Base-by-base conservation (phyloP, 2,797 vertebrate species). In the Miichthys miiuy region DNA sequence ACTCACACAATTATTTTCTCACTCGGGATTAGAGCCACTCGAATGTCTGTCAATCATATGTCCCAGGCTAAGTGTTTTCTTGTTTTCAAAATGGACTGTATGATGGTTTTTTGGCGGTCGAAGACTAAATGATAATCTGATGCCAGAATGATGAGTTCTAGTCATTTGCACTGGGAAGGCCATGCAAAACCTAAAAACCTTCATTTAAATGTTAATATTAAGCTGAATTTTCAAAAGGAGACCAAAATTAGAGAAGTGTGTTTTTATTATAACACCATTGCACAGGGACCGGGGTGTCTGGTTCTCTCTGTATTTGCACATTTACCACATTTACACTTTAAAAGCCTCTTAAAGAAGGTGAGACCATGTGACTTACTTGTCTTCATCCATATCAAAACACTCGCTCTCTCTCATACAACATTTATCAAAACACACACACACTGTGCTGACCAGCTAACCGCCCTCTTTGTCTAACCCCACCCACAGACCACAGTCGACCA, bases 401-500 rank as follows among this genome's bases (percentile, higher is more conserved):
- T 38, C 34, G 9, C 34, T 34, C 34, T 12, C 27, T 18, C 63
- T 67, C 23, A 14, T 52, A 12, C 18, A 27, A 50, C 25, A 56
- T 25, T 20, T n/a, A 57, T 21, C 21, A 7, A 55, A 38, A 4
- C 67, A 20, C 44, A 48, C 47, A 67, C 56, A 50, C 62, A 57
- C 64, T 21, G 13, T 44, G 20, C 68, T 72, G 55, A 77, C 71
- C 3, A 61, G 66, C 52, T 68, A 46, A 58, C 51, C 7, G 1
- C 5, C 41, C 60, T 72, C 58, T 74, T 68, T 80, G 62, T 79
- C 63, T 50, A 23, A 68, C 30, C 27, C 61, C 38, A 16, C 52
- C 57, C 42, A 70, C 73, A 61, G 14, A 65, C 71, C 25, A 71
- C 42, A 69, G 76, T 16, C 18, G 20, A 68, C 72, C 58, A 12